Conservation (phyloP, 2,888 invertebrate species). For the Lasioglossum marginatum region DNA sequence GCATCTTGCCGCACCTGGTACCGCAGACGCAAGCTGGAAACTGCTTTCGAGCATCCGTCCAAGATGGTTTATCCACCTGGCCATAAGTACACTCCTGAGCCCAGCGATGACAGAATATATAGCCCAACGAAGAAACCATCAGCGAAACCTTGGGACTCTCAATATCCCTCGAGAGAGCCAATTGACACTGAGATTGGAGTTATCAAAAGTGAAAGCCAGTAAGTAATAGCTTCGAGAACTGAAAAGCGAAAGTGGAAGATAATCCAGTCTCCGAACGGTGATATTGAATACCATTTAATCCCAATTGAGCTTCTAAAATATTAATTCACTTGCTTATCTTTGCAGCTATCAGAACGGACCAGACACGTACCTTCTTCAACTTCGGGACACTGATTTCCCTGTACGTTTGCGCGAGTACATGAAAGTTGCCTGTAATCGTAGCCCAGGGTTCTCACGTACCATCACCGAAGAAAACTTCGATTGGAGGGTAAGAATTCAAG, state of each 20-base stretch:
- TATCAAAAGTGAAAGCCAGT: conserved; percentile 94
- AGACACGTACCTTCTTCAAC: conserved; percentile 97
- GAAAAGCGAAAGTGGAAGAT: neutral
- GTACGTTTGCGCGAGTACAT: conserved; percentile 96
- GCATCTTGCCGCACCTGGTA: conserved; percentile 95
- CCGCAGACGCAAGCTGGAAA: conserved; percentile 92
- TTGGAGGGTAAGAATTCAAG: conserved; percentile 87
- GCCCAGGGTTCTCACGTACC: conserved; percentile 89
- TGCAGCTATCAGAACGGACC: conserved; percentile 97
- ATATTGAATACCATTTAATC: neutral
- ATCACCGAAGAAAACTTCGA: conserved; percentile 90
- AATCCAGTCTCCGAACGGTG: neutral
- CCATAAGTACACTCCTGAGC: conserved; percentile 92
- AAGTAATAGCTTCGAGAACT: conserved; percentile 81
- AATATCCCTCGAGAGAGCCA: conserved; percentile 91
- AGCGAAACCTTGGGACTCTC: conserved; percentile 89
- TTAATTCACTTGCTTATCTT: conserved; percentile 36
- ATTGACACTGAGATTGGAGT: conserved; percentile 94
- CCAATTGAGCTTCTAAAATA: neutral
- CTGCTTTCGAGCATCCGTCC: conserved; percentile 96
- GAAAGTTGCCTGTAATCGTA: conserved; percentile 94
- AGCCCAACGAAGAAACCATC: conserved; percentile 77
- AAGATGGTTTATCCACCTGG: conserved; percentile 97
- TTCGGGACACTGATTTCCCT: conserved; percentile 97
- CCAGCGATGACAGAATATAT: conserved; percentile 87